Conservation (phyloP, 2,797 vertebrate species). For the Aldrovandia affinis region DNA sequence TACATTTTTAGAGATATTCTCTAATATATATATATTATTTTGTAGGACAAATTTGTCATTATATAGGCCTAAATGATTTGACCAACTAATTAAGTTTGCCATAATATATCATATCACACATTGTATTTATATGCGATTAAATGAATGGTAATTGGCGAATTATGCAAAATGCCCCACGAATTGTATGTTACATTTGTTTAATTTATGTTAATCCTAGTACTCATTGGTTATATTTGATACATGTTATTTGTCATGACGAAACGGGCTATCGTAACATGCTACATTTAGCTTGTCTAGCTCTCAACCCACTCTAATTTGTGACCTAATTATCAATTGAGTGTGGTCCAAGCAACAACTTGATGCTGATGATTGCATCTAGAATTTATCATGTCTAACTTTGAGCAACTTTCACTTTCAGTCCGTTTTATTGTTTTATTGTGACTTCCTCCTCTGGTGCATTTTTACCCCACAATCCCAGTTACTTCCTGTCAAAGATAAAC, state of each 20-base stretch:
- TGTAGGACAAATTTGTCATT: too few species aligned
- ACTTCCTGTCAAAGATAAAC: constrained; percentile 71
- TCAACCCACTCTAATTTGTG: neutral
- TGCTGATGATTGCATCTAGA: neutral
- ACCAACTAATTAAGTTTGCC: neutral
- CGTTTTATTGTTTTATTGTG: neutral
- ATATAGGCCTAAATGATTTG: neutral
- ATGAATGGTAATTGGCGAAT: neutral
- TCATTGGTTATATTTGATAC: neutral
- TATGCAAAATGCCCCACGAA: neutral
- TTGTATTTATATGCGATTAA: neutral
- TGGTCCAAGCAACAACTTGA: neutral
- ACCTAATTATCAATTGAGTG: constrained; percentile 10
- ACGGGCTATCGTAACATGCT: neutral
- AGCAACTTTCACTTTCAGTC: neutral
- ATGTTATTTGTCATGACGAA: neutral
- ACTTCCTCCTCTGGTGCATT: constrained; percentile 21
- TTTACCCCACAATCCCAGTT: constrained; percentile 33
- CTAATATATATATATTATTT: neutral
- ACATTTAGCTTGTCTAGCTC: neutral
- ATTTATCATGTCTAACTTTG: neutral
- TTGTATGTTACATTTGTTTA: neutral
- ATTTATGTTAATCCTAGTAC: neutral
- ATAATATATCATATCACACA: neutral
- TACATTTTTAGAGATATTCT: neutral